phyloP scores from a whole-genome alignment of 2,797 vertebrate species.

The Onychomys arenicola region DNA sequence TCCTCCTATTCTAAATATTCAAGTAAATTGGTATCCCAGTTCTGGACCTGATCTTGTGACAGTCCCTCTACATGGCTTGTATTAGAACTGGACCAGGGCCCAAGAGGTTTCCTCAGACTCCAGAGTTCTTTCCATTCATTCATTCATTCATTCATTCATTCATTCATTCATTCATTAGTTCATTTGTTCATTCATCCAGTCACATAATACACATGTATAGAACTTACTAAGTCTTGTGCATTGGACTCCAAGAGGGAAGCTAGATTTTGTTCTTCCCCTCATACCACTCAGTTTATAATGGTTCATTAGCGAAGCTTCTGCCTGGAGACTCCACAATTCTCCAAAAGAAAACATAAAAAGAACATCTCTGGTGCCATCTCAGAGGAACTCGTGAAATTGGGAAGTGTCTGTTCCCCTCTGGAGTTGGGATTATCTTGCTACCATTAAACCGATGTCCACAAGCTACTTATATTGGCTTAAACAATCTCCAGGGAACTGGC shows the following conservation, averaged over 20 bases:
- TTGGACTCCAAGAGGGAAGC: background rate
- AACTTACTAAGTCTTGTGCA: background rate
- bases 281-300: background rate
- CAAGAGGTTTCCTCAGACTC: background rate
- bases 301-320: background rate
- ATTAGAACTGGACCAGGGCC: background rate
- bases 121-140: background rate
- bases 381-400: background rate
- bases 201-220: background rate
- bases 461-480: background rate
- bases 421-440: background rate
- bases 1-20: conserved; percentile 48
- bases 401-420: background rate
- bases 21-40: background rate
- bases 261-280: background rate
- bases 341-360: background rate
- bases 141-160: background rate
- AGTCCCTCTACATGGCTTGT: background rate
- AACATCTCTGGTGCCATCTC: background rate
- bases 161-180: background rate
- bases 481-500: background rate
- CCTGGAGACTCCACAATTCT: background rate
- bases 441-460: background rate
- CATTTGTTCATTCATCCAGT: background rate
- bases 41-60: background rate